These are phyloP conservation scores for Petrocephalus microphthalmus DNA, from an alignment of 2,113 vertebrate genomes.

Conservation along the genomic window DNA sequence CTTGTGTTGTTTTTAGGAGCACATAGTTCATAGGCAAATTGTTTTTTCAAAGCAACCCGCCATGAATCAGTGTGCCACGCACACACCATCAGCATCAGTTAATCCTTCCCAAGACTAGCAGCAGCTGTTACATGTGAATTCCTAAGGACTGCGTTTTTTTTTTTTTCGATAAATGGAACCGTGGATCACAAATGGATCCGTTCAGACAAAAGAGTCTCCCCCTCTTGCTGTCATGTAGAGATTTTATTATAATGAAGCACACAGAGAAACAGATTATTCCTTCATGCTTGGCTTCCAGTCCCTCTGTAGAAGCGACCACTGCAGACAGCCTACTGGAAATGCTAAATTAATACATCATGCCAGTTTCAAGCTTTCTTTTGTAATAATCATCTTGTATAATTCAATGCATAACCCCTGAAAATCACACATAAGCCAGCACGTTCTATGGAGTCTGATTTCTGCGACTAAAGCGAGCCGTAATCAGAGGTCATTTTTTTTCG, in stretches of 20 bases:
- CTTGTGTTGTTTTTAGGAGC: conserved; percentile 55
- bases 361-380: conserved; percentile 48
- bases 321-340: conserved; percentile 35
- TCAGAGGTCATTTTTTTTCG: not conserved
- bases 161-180: not conserved
- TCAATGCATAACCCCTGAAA: conserved; percentile 52
- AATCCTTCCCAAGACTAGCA: conserved; percentile 24
- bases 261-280: not conserved
- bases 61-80: conserved; percentile 46
- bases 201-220: not conserved
- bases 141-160: not conserved
- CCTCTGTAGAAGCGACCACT: conserved; percentile 31
- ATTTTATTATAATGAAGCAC: conserved; percentile 54
- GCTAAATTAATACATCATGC: conserved; percentile 48
- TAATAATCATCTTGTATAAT: conserved; percentile 50
- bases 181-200: not conserved
- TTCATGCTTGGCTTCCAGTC: conserved; percentile 24
- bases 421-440: conserved; percentile 30
- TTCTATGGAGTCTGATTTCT: not conserved
- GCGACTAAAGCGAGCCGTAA: not conserved
- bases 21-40: conserved; percentile 41
- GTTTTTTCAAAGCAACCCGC: conserved; percentile 57
- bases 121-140: not conserved
- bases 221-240: conserved; percentile 14
- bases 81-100: conserved; percentile 36